Evolutionary conservation across 2,888 invertebrate species (phyloP).

Genomic region (Dendrolimus pini): DNA sequence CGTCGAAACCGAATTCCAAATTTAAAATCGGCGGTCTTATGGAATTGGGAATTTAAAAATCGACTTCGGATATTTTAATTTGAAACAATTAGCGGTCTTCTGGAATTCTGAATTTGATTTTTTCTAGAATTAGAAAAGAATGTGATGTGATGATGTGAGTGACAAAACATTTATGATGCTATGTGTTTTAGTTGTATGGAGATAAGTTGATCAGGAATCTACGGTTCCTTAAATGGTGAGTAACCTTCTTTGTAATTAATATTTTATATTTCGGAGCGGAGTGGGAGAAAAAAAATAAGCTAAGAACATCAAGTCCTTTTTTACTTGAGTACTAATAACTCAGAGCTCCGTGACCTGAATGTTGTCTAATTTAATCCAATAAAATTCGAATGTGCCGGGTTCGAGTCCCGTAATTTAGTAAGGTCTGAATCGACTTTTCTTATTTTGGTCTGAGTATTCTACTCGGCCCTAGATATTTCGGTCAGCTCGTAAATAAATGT

Average conservation of each 20-base stretch:
- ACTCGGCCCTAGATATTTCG: no score
- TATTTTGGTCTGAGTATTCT: no score
- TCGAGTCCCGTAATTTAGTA: no score
- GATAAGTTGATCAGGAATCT: constrained; percentile 9
- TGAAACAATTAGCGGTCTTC: background rate
- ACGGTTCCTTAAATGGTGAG: constrained; percentile 16
- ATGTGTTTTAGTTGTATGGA: constrained; percentile 1
- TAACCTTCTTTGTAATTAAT: constrained; percentile 2
- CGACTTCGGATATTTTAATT: background rate
- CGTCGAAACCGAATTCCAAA: constrained; percentile 9
- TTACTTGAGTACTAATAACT: no score
- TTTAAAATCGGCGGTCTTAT: constrained; percentile 5
- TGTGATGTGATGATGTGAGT: constrained; percentile 13
- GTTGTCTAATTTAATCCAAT: no score
- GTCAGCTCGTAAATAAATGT: no score
- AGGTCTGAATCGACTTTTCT: no score
- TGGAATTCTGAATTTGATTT: constrained; percentile 4
- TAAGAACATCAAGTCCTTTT: background rate
- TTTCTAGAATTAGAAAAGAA: constrained; percentile 2
- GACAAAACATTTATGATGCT: constrained; percentile 15
- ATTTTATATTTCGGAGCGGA: background rate
- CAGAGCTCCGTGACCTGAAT: no score
- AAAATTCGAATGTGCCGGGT: no score
- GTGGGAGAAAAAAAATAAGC: background rate
- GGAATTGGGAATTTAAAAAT: background rate